Base-by-base conservation (phyloP, 2,888 invertebrate species). In the Campoplex capitator region DNA sequence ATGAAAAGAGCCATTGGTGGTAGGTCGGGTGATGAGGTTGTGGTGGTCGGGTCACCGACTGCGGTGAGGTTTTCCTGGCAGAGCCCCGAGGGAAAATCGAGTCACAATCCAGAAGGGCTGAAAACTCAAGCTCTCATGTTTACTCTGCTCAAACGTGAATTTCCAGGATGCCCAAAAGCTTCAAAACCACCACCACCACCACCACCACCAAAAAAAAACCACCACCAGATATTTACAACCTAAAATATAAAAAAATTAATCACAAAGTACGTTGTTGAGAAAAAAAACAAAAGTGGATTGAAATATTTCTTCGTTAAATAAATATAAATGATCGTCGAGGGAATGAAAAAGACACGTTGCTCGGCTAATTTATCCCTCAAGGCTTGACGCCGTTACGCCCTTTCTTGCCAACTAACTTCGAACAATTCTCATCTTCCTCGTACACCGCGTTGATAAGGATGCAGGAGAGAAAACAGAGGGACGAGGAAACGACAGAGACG, bases 401-500 rank as follows among this genome's bases (percentile, higher is more conserved):
- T 65, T 65, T 38, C 1, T 23, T 67, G 42, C 18, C 16, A 51
- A 65, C 23, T 32, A 1, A 51, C 62, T 62, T 48, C n/a, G 54
- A 11, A 32, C 54, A 1, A 67, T 65, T 32, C 48, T 23, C 32
- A 4, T 18, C 16, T 23, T 68, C n/a, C 35, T 9, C n/a, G 38
- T 78, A 28, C 8, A 28, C 8, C 48, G 56, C 38, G 38, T 51
- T 28, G 65, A 11, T 13, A 38, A 9, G 16, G 54, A 28, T 16
- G 38, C 11, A 38, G 45, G 51, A 45, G 70, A 84, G 82, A 54
- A 74, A 81, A 70, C 74, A 67, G 71, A 54, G 84, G 74, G 83
- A 68, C 76, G 87, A 23, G 23, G 23, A 89, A 88, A 87, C 86
- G 84, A 88, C 88, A 87, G 75, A 80, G 87, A 91, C 88, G 90